Evolutionary conservation across 2,797 vertebrate species (phyloP).

Genomic region (Dermochelys coriacea): DNA sequence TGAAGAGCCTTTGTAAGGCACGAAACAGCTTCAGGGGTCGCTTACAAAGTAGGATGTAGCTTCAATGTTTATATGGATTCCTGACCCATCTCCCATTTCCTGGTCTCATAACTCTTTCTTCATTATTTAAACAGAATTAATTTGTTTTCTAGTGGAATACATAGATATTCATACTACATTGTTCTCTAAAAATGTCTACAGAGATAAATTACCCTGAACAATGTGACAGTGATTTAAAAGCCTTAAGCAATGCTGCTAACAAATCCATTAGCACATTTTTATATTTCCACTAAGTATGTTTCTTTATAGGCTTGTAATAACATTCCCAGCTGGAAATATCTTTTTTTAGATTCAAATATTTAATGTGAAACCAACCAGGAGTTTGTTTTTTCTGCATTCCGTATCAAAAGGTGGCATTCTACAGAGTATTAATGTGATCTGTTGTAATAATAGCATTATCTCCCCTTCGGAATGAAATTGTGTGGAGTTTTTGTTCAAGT

Average conservation of each 20-base stretch:
- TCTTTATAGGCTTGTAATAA: constrained; percentile 21
- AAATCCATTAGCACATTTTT: background rate
- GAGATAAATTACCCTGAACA: background rate
- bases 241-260: constrained; percentile 4
- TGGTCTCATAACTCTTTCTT: background rate
- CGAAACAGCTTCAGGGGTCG: background rate
- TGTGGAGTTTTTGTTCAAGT: background rate
- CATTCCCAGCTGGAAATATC: background rate
- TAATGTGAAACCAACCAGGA: constrained; percentile 8
- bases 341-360: constrained; percentile 12
- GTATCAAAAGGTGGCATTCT: background rate
- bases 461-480: background rate
- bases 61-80: background rate
- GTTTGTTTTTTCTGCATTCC: background rate
- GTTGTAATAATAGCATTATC: background rate
- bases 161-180: background rate
- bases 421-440: background rate
- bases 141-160: background rate
- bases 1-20: too few species aligned
- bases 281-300: background rate
- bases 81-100: background rate
- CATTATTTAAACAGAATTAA: background rate
- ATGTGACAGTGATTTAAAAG: constrained; percentile 12
- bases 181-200: background rate
- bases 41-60: background rate